Conservation (phyloP, 2,797 vertebrate species). For the Lepus townsendii region DNA sequence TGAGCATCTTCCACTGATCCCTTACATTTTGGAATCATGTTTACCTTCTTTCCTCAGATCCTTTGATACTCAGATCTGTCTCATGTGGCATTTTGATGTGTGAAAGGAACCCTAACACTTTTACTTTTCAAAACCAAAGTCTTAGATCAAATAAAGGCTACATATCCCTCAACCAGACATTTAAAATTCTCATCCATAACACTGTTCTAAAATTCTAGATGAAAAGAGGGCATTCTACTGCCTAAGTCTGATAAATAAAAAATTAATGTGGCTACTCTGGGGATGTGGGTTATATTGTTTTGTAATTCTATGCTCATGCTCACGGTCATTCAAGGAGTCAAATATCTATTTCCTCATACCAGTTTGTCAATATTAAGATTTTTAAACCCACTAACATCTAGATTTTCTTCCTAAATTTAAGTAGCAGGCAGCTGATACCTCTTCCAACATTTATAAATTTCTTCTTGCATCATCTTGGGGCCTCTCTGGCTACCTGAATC, state of each 20-base stretch:
- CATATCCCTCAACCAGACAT: constrained; percentile 7
- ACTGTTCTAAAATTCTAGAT: constrained; percentile 22
- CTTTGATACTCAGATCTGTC: constrained; percentile 57
- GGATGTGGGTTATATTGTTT: background rate
- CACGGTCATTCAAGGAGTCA: background rate
- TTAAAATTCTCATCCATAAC: constrained; percentile 39
- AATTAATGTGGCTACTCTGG: background rate
- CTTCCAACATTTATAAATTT: background rate
- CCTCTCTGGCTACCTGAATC: background rate
- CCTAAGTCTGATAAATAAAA: background rate
- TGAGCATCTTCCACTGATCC: constrained; percentile 2
- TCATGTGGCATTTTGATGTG: constrained; percentile 52
- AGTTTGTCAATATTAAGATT: background rate
- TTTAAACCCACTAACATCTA: background rate
- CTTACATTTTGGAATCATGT: constrained; percentile 34
- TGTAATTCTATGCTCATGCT: background rate
- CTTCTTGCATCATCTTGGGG: background rate
- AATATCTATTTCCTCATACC: constrained; percentile 11
- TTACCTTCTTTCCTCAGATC: constrained; percentile 39
- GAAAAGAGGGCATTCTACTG: constrained; percentile 1
- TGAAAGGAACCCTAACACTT: constrained; percentile 49
- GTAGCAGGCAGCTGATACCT: background rate
- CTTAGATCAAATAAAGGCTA: constrained; percentile 59
- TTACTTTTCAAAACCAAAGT: constrained; percentile 60
- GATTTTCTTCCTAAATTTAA: background rate